Conservation (phyloP, 2,113 vertebrate species). For the Potamarius usumacintae region DNA sequence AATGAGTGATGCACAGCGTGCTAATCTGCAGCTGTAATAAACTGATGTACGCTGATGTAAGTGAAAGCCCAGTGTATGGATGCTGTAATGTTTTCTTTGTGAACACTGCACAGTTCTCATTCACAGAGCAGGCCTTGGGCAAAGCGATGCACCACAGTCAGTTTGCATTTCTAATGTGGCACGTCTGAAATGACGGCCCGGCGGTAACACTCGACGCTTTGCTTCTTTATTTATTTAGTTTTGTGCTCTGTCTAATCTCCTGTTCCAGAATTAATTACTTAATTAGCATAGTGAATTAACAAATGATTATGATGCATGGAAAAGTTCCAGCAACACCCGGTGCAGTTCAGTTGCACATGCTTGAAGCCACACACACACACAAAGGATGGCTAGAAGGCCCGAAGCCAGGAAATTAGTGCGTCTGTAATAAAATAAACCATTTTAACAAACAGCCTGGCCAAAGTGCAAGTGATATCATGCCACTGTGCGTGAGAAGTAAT, state of each 20-base stretch:
- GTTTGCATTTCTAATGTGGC: constrained; percentile 76
- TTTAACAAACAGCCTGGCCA: constrained; percentile 70
- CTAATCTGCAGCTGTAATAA: constrained; percentile 11
- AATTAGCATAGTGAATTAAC: constrained; percentile 83
- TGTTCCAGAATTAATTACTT: constrained; percentile 80
- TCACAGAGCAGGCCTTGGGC: constrained; percentile 69
- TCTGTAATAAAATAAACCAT: constrained; percentile 72
- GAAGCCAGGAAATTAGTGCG: constrained; percentile 62
- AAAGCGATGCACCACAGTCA: constrained; percentile 67
- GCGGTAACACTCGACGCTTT: constrained; percentile 72
- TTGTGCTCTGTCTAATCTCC: constrained; percentile 75
- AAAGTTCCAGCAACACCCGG: constrained; percentile 71
- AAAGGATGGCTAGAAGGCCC: constrained; percentile 64
- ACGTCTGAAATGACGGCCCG: constrained; percentile 72
- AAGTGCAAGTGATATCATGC: constrained; percentile 66
- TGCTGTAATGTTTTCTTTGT: constrained; percentile 49
- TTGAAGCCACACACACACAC: constrained; percentile 22
- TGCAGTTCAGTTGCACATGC: constrained; percentile 48
- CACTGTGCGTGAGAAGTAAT: constrained; percentile 69
- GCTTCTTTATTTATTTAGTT: constrained; percentile 76
- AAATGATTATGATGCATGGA: constrained; percentile 82
- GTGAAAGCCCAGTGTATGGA: constrained; percentile 9
- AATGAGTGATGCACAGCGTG: neutral
- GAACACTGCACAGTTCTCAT: constrained; percentile 53
- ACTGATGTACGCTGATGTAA: neutral